Percentiles rank a stretch among this genome's conserved stretches.
Conservation (phyloP, 2,113 vertebrate genomes). For the Burhinus oedicnemus region DNA sequence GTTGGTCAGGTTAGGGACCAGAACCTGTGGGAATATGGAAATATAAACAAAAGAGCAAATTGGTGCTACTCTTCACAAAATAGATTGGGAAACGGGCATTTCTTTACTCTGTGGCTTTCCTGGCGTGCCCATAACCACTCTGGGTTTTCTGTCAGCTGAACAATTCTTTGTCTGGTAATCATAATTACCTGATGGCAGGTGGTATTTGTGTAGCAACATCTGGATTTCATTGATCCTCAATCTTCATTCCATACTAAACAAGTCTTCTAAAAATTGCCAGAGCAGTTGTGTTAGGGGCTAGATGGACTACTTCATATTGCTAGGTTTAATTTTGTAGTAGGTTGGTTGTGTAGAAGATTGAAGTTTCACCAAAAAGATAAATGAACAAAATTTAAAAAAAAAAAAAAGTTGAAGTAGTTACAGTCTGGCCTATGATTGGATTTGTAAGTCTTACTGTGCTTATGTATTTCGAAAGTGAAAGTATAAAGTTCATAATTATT, state of each 20-base stretch:
- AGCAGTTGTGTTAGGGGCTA: background rate
- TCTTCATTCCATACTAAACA: background rate
- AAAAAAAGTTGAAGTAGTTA: background rate
- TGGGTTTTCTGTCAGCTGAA: background rate
- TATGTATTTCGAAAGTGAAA: background rate
- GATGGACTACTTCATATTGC: background rate
- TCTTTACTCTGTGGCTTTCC: background rate
- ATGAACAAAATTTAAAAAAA: background rate
- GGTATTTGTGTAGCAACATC: background rate
- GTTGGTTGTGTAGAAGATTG: background rate
- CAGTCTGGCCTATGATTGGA: background rate
- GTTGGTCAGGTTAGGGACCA: background rate
- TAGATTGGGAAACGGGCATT: accelerated
- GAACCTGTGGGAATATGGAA: background rate
- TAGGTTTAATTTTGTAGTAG: background rate
- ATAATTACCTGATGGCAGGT: background rate
- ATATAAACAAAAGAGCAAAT: background rate
- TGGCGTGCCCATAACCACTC: background rate
- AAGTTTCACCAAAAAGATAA: background rate
- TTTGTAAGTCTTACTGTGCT: background rate
- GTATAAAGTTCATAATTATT: background rate
- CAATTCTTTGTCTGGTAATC: background rate
- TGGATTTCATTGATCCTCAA: background rate
- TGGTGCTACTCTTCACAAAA: background rate
- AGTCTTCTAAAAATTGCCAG: background rate